Conservation (phyloP, 2,113 vertebrate species). For the Aspiorhynchus laticeps region DNA sequence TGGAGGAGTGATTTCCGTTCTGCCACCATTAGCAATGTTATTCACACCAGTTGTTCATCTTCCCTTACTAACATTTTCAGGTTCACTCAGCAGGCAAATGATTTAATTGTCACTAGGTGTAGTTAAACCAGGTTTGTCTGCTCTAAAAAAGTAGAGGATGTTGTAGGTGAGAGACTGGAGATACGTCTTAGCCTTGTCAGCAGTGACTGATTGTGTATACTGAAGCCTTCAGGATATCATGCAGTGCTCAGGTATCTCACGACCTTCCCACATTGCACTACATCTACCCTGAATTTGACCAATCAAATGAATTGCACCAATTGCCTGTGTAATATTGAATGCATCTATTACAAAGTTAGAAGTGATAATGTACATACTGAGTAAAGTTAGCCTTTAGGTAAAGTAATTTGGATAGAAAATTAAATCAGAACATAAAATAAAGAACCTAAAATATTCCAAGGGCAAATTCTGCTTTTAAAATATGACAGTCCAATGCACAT, state of each 20-base stretch:
- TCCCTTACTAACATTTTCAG: conserved; percentile 20
- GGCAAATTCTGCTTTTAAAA: conserved; percentile 61
- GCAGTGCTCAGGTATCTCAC: conserved; percentile 58
- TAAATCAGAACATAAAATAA: conserved; percentile 28
- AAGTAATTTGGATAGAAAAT: conserved; percentile 87
- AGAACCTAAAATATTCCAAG: conserved; percentile 30
- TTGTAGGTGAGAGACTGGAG: not conserved
- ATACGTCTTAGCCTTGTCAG: conserved; percentile 1
- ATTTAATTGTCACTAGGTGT: conserved; percentile 11
- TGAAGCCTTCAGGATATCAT: conserved; percentile 47
- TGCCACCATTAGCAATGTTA: conserved; percentile 50
- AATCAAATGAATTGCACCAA: conserved; percentile 79
- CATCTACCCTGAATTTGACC: conserved; percentile 68
- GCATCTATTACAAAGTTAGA: conserved; percentile 87
- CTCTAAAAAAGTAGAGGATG: not conserved
- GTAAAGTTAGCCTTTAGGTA: conserved; percentile 87
- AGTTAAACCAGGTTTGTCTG: not conserved
- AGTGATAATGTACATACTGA: conserved; percentile 91
- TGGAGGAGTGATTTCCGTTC: conserved; percentile 55
- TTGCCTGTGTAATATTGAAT: conserved; percentile 84
- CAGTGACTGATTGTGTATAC: not conserved
- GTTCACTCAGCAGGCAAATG: not conserved
- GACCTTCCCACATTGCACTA: conserved; percentile 60
- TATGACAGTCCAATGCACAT: conserved; percentile 55
- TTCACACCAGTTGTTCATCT: not conserved